Evolutionary conservation across 2,797 vertebrate genomes (phyloP), one percentile per base, ranked within the genome.

Genomic region (Tamandua tetradactyla): DNA sequence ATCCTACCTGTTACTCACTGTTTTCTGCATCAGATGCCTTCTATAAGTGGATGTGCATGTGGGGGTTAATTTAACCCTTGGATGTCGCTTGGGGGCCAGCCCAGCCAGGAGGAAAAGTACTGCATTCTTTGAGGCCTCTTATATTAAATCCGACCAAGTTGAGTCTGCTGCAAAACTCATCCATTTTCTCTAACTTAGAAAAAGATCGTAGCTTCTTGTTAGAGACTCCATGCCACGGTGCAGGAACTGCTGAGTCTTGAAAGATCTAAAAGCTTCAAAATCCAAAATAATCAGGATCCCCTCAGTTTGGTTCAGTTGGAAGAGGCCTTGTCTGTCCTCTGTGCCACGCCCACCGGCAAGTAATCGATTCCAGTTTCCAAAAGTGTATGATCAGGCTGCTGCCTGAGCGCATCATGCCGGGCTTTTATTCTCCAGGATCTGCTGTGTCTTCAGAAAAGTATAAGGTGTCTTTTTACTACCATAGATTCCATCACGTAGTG

Each of bases 51-150:
- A 7, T 42, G 3, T 35, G 3, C 13, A 3, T 57, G 83, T 42
- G 17, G 17, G 52, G 5, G 96, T 89, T 74, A 59, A 82, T 79
- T 59, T 59, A 87, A 89, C 82, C 94, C 74, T 94, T 81, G 37
- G 35, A 35, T 80, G 66, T 40, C 91, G 76, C 20, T 40, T 22
- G 49, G 37, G 44, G 32, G 5, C 42, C 35, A 32, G 35, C 32
- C 82, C 20, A 79, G 59, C 74, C 18, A 49, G 89, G 55, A 79
- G 75, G 23, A 10, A 79, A 81, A 71, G 85, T 91, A 22, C n/a
- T n/a, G 2, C 61, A n/a, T 17, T 83, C 87, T 92, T 74, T 59
- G 68, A 92, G 72, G 57, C 47, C 83, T 84, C 75, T 47, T n/a
- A 23, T 44, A 2, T 62, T 42, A 22, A 85, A 75, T 91, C 55